Evolutionary conservation across 2,113 vertebrate genomes (phyloP).

Genomic region (Ptychochromis oligacanthus): DNA sequence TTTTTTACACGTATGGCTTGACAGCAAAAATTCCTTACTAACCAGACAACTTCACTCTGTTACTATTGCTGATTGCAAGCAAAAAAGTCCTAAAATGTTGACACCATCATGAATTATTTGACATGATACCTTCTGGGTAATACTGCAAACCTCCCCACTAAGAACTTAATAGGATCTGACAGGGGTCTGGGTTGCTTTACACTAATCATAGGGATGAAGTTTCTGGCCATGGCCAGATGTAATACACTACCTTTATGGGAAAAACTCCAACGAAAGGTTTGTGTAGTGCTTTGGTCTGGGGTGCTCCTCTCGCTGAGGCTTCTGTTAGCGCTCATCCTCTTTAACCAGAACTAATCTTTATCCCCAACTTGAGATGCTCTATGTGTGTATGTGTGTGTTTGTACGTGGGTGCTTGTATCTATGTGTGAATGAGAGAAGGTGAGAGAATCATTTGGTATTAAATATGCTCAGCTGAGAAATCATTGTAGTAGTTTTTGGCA

Average conservation of each 20-base stretch:
- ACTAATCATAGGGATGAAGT: conserved; percentile 56
- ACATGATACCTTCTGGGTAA: conserved; percentile 25
- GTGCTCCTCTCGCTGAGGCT: neutral
- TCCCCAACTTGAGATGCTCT: conserved; percentile 37
- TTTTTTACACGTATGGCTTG: neutral
- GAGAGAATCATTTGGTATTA: conserved; percentile 6
- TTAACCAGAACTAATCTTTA: conserved; percentile 72
- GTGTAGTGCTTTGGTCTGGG: conserved; percentile 1
- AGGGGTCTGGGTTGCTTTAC: conserved; percentile 25
- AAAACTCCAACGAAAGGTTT: conserved; percentile 24
- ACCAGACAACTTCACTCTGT: neutral
- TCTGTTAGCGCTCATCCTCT: conserved; percentile 62
- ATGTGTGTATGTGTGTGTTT: neutral
- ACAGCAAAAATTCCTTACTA: neutral
- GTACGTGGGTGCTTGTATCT: neutral
- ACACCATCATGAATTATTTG: conserved; percentile 29
- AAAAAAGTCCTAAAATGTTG: neutral
- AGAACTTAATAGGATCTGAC: conserved; percentile 42
- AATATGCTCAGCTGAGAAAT: conserved; percentile 26
- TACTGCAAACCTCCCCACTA: conserved; percentile 7
- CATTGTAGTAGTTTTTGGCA: conserved; percentile 4
- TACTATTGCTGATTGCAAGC: neutral
- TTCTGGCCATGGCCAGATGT: conserved; percentile 29
- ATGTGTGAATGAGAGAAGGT: neutral
- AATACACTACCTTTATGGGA: conserved; percentile 23